Evolutionary conservation across 2,797 vertebrate species (phyloP), one percentile per base, ranked within the genome.

Genomic region (Pangasius larnaudii): DNA sequence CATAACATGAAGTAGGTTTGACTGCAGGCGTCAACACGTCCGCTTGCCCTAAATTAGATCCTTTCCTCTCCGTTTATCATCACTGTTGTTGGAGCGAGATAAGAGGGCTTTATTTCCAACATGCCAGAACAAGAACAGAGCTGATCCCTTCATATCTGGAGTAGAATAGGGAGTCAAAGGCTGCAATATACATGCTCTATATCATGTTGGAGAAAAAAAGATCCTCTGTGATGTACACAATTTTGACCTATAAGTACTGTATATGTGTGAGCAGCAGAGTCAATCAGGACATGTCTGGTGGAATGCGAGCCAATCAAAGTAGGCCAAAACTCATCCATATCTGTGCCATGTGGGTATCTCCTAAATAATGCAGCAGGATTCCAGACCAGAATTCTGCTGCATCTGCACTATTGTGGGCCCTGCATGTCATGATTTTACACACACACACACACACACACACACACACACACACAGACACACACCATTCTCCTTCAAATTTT

Each of bases 311-410:
- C 93, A 93, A 93, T 94, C 93, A 92, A 95, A 95, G 92, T 89
- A 92, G 93, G 92, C 92, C 90, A 93, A 93, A 94, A 93, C 92
- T 91, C 93, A 94, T 94, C 94, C 91, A 94, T 94, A 94, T 93
- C 92, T 82, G 93, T 94, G 91, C 92, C 93, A 89, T 93, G 93
- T 92, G 91, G 91, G 78, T 87, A 91, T 93, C 94, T 95, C 91
- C 91, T 95, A 95, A 96, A 96, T 95, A 96, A 96, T 96, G 93
- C 94, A 95, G 88, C 91, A 90, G 93, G 90, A 91, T 94, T 93
- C 92, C 89, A 91, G 93, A 94, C 92, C 89, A 91, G 92, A 92
- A 93, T 95, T 96, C 92, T 95, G 95, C 95, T 95, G 94, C 46
- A 92, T 95, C 92, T 78, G 93, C 94, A 91, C 91, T 91, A 92